A percentile compares a stretch with the other conserved stretches of the same genome.
Evolutionary conservation across 2,888 invertebrate genomes (phyloP).

Genomic region (Augiades crinisus): DNA sequence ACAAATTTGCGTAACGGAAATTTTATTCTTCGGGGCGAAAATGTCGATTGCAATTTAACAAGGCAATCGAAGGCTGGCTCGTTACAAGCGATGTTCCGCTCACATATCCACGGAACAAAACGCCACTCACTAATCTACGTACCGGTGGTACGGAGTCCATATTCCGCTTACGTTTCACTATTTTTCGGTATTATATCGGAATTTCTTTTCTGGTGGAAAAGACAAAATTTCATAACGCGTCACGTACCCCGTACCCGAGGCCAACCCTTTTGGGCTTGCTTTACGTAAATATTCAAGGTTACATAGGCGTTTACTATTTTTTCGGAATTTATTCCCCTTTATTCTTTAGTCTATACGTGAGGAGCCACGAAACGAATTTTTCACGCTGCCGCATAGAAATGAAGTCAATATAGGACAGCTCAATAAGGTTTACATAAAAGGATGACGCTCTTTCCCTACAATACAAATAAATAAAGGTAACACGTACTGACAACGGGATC

Average conservation of each 20-base stretch:
- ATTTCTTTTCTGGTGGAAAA: conserved; percentile 42
- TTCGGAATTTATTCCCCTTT: too few species aligned
- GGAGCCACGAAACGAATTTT: conserved; percentile 39
- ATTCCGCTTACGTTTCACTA: conserved; percentile 20
- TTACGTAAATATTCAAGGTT: conserved; percentile 71
- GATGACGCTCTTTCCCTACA: too few species aligned
- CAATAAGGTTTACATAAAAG: conserved; percentile 13
- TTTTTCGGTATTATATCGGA: conserved; percentile 23
- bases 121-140: conserved; percentile 18
- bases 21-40: conserved; percentile 17
- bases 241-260: conserved; percentile 43
- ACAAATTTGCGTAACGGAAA: conserved; percentile 18
- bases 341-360: conserved; percentile 48
- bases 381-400: conserved; percentile 1
- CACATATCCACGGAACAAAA: conserved; percentile 9
- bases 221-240: conserved; percentile 54
- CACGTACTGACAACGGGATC: too few species aligned
- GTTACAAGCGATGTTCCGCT: conserved; percentile 5
- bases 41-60: conserved; percentile 25
- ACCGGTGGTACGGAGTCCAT: conserved; percentile 15
- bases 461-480: too few species aligned
- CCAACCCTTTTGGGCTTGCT: conserved; percentile 54
- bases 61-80: conserved; percentile 10
- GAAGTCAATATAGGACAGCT: conserved; percentile 41
- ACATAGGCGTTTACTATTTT: conserved; percentile 59